Base-by-base conservation (phyloP, 2,888 invertebrate species). In the Trissolcus japonicus region DNA sequence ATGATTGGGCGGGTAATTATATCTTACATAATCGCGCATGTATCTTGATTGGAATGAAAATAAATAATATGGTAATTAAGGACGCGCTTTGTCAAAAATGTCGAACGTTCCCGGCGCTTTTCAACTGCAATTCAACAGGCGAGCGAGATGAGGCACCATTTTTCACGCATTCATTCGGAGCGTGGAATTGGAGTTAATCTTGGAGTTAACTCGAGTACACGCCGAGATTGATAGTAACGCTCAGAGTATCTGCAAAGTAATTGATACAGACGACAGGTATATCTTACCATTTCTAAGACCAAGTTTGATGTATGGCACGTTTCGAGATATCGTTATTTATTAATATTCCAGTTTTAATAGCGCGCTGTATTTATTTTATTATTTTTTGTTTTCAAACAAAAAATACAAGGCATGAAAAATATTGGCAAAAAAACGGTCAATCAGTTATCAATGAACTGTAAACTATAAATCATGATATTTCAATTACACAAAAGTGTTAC, bases 221-320 rank as follows among this genome's bases (percentile, higher is more conserved):
- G 60, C 9, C 13, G 56, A 74, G 73, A 74, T 74, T 66, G 65
- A 74, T 74, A 61, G 66, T 51, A 50, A 35, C 55, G 60, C 61
- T 66, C 61, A 61, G 57, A 67, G 74, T 67, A 67, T 74, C 67
- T 57, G 67, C 57, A 61, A 51, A 25, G 62, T 74, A 74, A 74
- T 74, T 74, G 74, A 67, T 67, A 74, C 55, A 40, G 62, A 74
- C 67, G 74, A 74, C 67, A 56, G 74, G 29, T 62, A 66, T 35
- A 55, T 60, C 62, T 61, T 67, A 51, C 67, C 46, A 67, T 46
- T 74, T 61, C 50, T 56, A 74, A 55, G 61, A 43, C 66, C 62
- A 46, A 13, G 17, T 41, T 56, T 63, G 62, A 71, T 63, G 56
- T 63, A 71, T 51, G 41, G 55, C 25, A 25, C 62, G 2, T 7